Conservation (phyloP, 2,888 invertebrate species). For the Drosophila mimica region DNA sequence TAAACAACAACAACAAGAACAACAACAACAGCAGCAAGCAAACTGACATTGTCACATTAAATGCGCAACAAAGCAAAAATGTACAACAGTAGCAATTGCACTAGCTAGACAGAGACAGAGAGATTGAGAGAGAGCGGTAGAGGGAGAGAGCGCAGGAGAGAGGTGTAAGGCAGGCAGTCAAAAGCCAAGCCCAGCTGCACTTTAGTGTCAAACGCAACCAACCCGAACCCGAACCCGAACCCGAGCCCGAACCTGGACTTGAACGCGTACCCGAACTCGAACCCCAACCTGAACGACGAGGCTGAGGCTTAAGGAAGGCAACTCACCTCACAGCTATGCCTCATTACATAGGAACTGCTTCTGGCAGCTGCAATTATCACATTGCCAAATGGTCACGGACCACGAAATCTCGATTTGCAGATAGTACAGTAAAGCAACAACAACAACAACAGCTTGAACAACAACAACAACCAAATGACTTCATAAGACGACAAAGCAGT, state of each 20-base stretch:
- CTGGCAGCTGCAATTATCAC: slow-evolving; percentile 78
- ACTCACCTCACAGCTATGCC: slow-evolving; percentile 46
- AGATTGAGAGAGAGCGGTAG: slow-evolving; percentile 14
- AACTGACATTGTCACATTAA: slow-evolving; percentile 79
- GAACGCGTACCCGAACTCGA: slow-evolving; percentile 6
- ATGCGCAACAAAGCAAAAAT: slow-evolving; percentile 68
- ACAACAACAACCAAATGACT: slow-evolving; percentile 51
- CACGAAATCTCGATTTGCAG: slow-evolving; percentile 81
- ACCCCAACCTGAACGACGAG: slow-evolving; percentile 5
- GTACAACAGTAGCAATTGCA: slow-evolving; percentile 71
- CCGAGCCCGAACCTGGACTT: slow-evolving; percentile 20
- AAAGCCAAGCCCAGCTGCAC: slow-evolving; percentile 76
- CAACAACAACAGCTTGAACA: slow-evolving; percentile 16
- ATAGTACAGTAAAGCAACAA: slow-evolving; percentile 41
- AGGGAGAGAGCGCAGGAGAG: slow-evolving; percentile 8
- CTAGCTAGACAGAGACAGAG: slow-evolving; percentile 7
- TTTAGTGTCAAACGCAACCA: slow-evolving; percentile 65
- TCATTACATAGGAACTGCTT: slow-evolving; percentile 64
- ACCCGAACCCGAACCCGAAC: slow-evolving; percentile 42
- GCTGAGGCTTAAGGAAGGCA: slow-evolving; percentile 24
- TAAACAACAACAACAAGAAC: slow-evolving; percentile 49
- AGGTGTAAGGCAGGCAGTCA: slow-evolving; percentile 14
- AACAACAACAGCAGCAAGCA: slow-evolving; percentile 16
- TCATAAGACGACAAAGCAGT: slow-evolving; percentile 49
- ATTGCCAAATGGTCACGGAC: slow-evolving; percentile 83